Evolutionary conservation across 2,797 vertebrate genomes (phyloP), one percentile per base, ranked within the genome.

Genomic region (Erethizon dorsatum): DNA sequence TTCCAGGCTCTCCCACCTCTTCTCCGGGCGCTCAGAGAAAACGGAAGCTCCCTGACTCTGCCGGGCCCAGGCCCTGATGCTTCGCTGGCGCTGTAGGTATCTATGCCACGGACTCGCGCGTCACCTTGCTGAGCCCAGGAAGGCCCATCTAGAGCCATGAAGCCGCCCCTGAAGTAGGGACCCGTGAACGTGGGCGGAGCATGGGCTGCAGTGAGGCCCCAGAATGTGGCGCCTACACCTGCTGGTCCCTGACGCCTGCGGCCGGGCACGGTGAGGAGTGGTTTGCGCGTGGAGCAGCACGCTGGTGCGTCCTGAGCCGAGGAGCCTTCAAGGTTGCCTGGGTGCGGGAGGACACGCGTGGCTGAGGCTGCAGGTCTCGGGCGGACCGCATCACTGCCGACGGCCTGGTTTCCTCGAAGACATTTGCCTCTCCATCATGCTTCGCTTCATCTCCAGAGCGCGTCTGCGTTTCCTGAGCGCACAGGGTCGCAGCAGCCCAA

Each of bases 361-460:
- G 41, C 17, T 47, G 31, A 57, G 37, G 84, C 75, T 14, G 56
- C 59, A 41, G 77, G 52, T 54, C 4, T 24, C 14, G 45, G 61
- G 52, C 67, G 73, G 31, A 59, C 57, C 45, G 56, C 6, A 11
- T 56, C n/a, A 0, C 18, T 79, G 28, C 47, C 61, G 84, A 82
- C 20, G 10, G 59, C 54, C n/a, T 83, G 65, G 77, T n/a, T 88
- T 41, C 73, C 24, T 47, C 37, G 33, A 47, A 77, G 59, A 88
- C 67, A 18, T 78, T 33, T 69, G 31, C 17, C 37, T 71, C 90
- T 90, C 61, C n/a, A 63, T 82, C 59, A 31, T 71, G 85, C 80
- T 94, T 52, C 56, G 73, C 33, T 96, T 87, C 75, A 57, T 79
- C 93, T 93, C 28, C 59, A 79, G 56, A 87, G 75, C 67, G 57